Percentiles rank a stretch among this genome's conserved stretches.
Evolutionary conservation across 2,888 invertebrate genomes (phyloP).

Genomic region (Schizaphis graminum): DNA sequence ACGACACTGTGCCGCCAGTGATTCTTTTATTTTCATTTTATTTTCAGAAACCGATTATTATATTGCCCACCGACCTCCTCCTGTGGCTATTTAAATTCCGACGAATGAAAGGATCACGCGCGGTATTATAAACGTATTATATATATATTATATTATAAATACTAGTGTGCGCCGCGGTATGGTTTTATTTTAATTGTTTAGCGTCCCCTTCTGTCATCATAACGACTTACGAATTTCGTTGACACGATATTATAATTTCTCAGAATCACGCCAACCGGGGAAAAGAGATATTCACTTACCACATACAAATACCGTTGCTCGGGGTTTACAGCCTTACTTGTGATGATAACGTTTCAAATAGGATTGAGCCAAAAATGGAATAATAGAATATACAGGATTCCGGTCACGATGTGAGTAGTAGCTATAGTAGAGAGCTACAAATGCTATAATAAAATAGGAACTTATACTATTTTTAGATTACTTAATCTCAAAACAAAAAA

Average conservation of each 20-base stretch:
- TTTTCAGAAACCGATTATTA: constrained; percentile 47
- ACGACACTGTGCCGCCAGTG: constrained; percentile 19
- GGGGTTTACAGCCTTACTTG: not conserved
- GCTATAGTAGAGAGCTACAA: not conserved
- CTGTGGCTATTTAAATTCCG: constrained; percentile 49
- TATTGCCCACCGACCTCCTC: constrained; percentile 4
- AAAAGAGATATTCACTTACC: not conserved
- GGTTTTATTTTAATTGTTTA: constrained; percentile 31
- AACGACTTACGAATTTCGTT: constrained; percentile 11
- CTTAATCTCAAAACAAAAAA: not conserved
- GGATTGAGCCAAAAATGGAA: not conserved
- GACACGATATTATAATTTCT: not conserved
- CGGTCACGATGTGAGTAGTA: not conserved
- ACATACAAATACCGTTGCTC: not conserved
- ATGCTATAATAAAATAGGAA: not conserved
- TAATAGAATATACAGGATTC: not conserved
- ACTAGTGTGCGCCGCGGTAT: not conserved
- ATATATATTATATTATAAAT: not conserved
- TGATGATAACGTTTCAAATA: not conserved
- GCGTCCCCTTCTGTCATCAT: not conserved
- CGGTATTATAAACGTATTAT: not conserved
- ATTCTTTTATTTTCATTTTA: constrained; percentile 9
- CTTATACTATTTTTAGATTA: too few relatives aligned
- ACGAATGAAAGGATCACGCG: constrained; percentile 24
- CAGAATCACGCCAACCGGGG: not conserved